Evolutionary conservation across 1,140 invertebrate genomes (phyloP).

Genomic region (Pectinophora gossypiella): DNA sequence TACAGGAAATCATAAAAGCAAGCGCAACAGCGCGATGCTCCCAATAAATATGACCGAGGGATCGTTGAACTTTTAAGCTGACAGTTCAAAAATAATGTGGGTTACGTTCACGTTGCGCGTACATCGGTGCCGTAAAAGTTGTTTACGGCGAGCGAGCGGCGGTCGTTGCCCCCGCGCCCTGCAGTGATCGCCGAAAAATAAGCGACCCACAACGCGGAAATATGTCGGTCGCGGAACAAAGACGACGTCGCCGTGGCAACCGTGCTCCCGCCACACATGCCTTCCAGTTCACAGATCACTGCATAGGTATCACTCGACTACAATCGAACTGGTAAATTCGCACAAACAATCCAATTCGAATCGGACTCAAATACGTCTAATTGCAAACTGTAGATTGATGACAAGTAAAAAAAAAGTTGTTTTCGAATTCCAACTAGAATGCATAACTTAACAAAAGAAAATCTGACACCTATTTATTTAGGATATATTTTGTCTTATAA

Average conservation of each 20-base stretch:
- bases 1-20: slow-evolving; percentile 52
- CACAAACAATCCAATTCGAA: no score
- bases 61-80: slow-evolving; percentile 66
- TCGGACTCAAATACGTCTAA: no score
- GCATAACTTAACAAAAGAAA: no score
- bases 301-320: no score
- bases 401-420: no score
- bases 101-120: slow-evolving; percentile 71
- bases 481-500: no score
- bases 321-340: no score
- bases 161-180: slow-evolving; percentile 53
- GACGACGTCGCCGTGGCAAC: slow-evolving; percentile 27
- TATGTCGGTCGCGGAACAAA: slow-evolving; percentile 68
- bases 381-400: no score
- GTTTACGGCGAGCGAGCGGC: slow-evolving; percentile 54
- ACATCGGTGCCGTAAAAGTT: slow-evolving; percentile 68
- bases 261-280: neutral
- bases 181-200: slow-evolving; percentile 68
- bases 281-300: neutral
- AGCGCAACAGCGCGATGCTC: slow-evolving; percentile 46
- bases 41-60: slow-evolving; percentile 59
- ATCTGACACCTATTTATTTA: no score
- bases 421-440: no score
- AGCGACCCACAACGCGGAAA: slow-evolving; percentile 62
- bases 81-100: slow-evolving; percentile 74